Evolutionary conservation across 1,140 invertebrate genomes (phyloP).

Genomic region (Diabrotica virgifera): DNA sequence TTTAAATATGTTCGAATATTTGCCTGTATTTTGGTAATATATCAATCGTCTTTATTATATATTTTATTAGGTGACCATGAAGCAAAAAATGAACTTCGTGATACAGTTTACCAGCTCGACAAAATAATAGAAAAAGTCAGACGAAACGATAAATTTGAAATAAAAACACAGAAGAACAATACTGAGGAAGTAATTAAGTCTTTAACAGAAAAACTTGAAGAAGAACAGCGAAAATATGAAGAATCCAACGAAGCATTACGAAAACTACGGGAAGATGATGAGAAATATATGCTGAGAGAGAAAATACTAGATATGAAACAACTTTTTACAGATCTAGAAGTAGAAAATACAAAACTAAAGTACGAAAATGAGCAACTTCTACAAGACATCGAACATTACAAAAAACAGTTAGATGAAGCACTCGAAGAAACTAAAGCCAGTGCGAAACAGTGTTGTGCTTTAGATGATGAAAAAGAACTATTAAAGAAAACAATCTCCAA

Average conservation of each 20-base stretch:
- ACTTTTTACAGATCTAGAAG: conserved; percentile 27
- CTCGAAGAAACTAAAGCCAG: conserved; percentile 16
- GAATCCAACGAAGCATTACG: conserved; percentile 27
- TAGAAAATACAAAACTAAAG: conserved; percentile 31
- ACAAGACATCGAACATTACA: conserved; percentile 25
- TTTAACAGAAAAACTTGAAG: conserved; percentile 25
- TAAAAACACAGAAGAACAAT: conserved; percentile 22
- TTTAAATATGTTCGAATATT: not conserved
- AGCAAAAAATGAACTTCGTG: conserved; percentile 22
- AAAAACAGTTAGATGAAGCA: conserved; percentile 18
- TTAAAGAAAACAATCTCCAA: conserved; percentile 27
- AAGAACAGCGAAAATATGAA: conserved; percentile 25
- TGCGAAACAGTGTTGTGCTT: conserved; percentile 17
- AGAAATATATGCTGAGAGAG: conserved; percentile 27
- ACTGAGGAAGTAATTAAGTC: conserved; percentile 17
- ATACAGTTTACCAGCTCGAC: conserved; percentile 28
- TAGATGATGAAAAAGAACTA: conserved; percentile 28
- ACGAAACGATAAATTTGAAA: conserved; percentile 23
- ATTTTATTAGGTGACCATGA: conserved; percentile 7
- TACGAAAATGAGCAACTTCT: conserved; percentile 26
- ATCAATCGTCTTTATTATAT: too few species aligned
- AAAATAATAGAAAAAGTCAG: conserved; percentile 23
- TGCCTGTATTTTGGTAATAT: too few species aligned
- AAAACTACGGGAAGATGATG: conserved; percentile 26
- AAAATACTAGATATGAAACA: conserved; percentile 30